phyloP scores from a whole-genome alignment of 1,140 invertebrate species.

The Drosophila truncata region DNA sequence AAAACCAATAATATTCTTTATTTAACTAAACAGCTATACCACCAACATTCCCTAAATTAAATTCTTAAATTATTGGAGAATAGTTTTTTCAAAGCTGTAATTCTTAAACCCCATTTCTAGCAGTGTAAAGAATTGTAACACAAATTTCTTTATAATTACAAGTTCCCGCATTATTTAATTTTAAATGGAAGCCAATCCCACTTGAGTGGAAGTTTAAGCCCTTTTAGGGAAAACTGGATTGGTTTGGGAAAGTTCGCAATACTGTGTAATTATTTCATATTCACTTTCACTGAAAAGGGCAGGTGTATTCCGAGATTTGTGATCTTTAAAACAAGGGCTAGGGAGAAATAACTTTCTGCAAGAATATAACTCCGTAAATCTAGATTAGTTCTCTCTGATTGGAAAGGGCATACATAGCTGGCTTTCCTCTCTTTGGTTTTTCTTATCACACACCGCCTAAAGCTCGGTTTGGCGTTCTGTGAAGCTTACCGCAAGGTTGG shows the following conservation, averaged over 20 bases:
- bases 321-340: not conserved
- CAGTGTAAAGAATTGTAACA: not conserved
- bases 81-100: not conserved
- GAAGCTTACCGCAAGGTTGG: slow-evolving; percentile 67
- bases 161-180: not conserved
- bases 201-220: not conserved
- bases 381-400: not conserved
- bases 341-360: not conserved
- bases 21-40: too few species aligned
- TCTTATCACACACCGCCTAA: slow-evolving; percentile 49
- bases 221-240: slow-evolving; percentile 18
- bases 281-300: slow-evolving; percentile 15
- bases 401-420: slow-evolving; percentile 5
- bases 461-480: not conserved
- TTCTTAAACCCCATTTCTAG: not conserved
- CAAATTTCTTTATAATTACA: slow-evolving; percentile 7
- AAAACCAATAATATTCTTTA: too few species aligned
- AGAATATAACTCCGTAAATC: not conserved
- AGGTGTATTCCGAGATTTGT: not conserved
- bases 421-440: slow-evolving; percentile 1
- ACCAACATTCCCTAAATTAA: too few species aligned
- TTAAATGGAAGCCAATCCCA: not conserved
- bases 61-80: not conserved
- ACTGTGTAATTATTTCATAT: not conserved
- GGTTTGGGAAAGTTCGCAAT: slow-evolving; percentile 13